Evolutionary conservation across 2,113 vertebrate genomes (phyloP).

Genomic region (Tylochromis polylepis): DNA sequence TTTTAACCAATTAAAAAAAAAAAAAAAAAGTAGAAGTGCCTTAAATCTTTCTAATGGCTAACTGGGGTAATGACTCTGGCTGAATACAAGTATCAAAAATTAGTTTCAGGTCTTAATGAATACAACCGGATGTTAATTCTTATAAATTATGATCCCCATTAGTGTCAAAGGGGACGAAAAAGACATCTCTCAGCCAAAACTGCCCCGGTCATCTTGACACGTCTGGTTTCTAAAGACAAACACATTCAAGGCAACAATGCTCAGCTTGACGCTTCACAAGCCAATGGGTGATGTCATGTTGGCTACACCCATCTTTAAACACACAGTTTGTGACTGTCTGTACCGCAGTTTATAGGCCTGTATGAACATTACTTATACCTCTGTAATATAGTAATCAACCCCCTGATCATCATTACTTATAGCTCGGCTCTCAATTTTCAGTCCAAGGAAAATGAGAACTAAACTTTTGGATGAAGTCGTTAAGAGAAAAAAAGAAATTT

Average conservation of each 20-base stretch:
- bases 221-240: not conserved
- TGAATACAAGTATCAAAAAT: not conserved
- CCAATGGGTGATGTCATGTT: not conserved
- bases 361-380: fast-evolving
- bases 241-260: not conserved
- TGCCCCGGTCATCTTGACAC: not conserved
- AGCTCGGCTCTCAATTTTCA: not conserved
- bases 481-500: not conserved
- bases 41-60: not conserved
- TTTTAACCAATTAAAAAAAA: not conserved
- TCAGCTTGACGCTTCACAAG: not conserved
- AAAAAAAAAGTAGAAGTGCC: not conserved
- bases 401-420: not conserved
- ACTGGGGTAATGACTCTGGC: not conserved
- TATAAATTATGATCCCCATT: not conserved
- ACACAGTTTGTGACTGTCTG: not conserved
- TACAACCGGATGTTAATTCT: not conserved
- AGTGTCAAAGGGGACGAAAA: not conserved
- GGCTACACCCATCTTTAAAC: not conserved
- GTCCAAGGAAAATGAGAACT: not conserved
- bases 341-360: not conserved
- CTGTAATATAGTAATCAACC: not conserved
- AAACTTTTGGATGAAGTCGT: not conserved
- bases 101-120: not conserved
- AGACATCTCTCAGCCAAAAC: not conserved